phyloP scores from a whole-genome alignment of 2,113 vertebrate genomes.

The Tragulus kanchil region DNA sequence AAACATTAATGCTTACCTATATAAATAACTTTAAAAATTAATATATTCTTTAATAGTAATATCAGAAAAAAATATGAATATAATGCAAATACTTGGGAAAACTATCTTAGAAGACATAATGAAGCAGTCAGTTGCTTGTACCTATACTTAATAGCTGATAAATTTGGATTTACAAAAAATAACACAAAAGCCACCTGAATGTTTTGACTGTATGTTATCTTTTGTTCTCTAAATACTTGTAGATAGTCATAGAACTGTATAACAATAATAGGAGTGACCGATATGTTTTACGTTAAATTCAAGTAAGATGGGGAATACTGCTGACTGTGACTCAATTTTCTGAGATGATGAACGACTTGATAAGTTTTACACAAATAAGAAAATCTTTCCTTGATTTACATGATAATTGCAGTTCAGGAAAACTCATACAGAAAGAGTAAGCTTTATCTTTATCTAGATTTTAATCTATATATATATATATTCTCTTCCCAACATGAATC shows the following conservation, averaged over 20 bases:
- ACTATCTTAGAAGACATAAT: not conserved
- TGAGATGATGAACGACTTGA: not conserved
- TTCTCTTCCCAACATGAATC: not conserved
- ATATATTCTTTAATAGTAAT: not conserved
- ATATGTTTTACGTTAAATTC: not conserved
- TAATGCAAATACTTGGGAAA: constrained; percentile 29
- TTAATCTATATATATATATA: not conserved
- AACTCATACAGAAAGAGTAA: not conserved
- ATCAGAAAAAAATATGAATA: not conserved
- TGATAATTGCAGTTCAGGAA: not conserved
- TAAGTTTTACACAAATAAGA: not conserved
- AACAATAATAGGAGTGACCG: not conserved
- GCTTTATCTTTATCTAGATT: not conserved
- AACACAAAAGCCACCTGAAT: not conserved
- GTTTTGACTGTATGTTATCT: not conserved
- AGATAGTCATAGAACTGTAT: not conserved
- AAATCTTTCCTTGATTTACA: not conserved
- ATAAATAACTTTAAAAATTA: not conserved
- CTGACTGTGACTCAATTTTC: not conserved
- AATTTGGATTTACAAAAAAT: not conserved
- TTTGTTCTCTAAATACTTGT: constrained; percentile 30
- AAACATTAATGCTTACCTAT: not conserved
- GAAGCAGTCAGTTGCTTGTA: not conserved
- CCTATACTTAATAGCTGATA: not conserved
- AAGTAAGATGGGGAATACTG: not conserved